A percentile compares a stretch with the other conserved stretches of the same genome.
These are phyloP conservation scores for Condylostylus longicornis DNA, from an alignment of 1,140 invertebrate species.

Conservation along the genomic window DNA sequence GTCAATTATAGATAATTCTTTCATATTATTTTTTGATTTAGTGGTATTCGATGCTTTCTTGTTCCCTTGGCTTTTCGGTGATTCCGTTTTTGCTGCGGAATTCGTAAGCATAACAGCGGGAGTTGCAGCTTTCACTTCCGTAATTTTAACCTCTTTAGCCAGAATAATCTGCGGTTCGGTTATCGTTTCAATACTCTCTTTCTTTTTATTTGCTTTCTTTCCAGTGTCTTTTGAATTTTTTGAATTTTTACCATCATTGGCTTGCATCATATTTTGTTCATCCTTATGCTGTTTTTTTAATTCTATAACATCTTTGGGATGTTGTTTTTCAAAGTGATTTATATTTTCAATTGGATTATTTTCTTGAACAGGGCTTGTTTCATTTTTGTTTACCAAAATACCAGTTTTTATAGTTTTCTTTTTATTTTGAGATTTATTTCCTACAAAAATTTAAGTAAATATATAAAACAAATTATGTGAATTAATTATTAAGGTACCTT, in stretches of 20 bases:
- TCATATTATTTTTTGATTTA: conserved; percentile 19
- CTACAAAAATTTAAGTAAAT: neutral
- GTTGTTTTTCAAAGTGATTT: conserved; percentile 63
- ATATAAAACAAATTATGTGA: neutral
- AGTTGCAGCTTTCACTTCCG: conserved; percentile 22
- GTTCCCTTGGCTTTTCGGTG: conserved; percentile 15
- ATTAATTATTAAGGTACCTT: neutral
- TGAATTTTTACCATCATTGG: conserved; percentile 17
- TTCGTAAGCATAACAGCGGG: too few relatives aligned
- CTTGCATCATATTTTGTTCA: conserved; percentile 11
- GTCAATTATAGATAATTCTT: conserved; percentile 21
- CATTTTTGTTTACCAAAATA: conserved; percentile 49
- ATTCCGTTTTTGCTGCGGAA: conserved; percentile 23
- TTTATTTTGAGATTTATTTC: conserved; percentile 11
- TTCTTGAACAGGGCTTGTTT: conserved; percentile 34
- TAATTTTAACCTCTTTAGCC: conserved; percentile 25
- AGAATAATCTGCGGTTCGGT: conserved; percentile 13
- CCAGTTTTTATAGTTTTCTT: conserved; percentile 36
- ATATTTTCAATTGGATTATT: conserved; percentile 19
- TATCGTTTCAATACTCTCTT: conserved; percentile 14
- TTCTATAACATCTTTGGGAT: conserved; percentile 67
- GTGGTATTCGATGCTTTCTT: conserved; percentile 17
- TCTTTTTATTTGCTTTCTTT: conserved; percentile 21
- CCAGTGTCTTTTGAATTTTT: conserved; percentile 4
- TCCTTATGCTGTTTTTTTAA: conserved; percentile 33